A percentile compares a stretch with the other conserved stretches of the same genome.
These are phyloP conservation scores for Bagarius yarrelli DNA, from an alignment of 2,113 vertebrate species.

Conservation along the genomic window DNA sequence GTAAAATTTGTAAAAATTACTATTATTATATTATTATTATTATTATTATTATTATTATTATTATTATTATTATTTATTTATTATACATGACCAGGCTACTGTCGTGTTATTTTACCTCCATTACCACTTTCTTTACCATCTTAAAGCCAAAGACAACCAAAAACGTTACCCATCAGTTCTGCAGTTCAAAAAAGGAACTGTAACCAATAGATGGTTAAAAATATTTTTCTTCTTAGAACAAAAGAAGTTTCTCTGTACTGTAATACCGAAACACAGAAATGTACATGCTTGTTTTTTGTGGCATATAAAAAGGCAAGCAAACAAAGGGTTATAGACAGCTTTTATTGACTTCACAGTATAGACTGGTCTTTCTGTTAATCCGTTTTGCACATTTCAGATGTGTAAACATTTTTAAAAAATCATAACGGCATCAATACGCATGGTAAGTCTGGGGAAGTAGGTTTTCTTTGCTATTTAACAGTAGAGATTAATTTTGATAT, in stretches of 20 bases:
- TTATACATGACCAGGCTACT: background rate
- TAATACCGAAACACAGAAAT: no score
- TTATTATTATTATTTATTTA: no score
- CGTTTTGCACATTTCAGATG: background rate
- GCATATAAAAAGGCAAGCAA: background rate
- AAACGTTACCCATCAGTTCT: background rate
- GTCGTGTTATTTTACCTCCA: background rate
- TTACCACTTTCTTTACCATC: background rate
- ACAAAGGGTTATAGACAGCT: background rate
- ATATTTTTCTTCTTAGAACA: background rate
- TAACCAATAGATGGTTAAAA: background rate
- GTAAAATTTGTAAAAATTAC: no score
- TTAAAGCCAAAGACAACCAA: background rate
- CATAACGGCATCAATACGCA: background rate
- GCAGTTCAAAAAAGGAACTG: slow-evolving; percentile 13
- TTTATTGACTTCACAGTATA: slow-evolving; percentile 30
- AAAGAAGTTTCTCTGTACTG: background rate
- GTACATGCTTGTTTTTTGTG: background rate
- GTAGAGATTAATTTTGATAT: background rate
- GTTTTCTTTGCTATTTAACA: background rate
- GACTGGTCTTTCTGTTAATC: background rate
- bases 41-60: no score
- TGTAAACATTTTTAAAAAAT: slow-evolving; percentile 31
- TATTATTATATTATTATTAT: no score
- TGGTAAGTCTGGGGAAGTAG: background rate